Evolutionary conservation across 2,888 invertebrate species (phyloP).

Genomic region (Noctua pronuba): DNA sequence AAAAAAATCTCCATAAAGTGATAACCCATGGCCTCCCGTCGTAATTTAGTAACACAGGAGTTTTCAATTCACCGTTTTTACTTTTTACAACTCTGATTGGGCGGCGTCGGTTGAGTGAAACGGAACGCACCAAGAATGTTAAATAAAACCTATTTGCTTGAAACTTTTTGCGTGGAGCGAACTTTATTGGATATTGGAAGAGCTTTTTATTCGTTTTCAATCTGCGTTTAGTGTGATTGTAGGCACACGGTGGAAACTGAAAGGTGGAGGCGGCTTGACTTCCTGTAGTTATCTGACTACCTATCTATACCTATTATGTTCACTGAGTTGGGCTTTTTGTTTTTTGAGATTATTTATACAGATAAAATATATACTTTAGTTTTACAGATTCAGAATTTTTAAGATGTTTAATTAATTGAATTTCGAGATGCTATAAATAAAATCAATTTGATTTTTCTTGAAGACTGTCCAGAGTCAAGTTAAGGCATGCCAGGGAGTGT

Average conservation of each 20-base stretch:
- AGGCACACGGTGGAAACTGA: constrained; percentile 37
- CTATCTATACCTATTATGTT: neutral
- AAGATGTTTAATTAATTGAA: neutral
- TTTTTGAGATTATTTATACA: neutral
- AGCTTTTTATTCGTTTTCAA: constrained; percentile 75
- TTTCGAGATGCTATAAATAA: neutral
- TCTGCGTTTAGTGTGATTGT: constrained; percentile 71
- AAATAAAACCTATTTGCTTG: constrained; percentile 72
- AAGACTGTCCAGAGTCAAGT: neutral
- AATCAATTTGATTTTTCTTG: neutral
- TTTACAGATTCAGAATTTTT: neutral
- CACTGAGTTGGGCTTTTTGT: neutral
- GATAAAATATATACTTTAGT: neutral
- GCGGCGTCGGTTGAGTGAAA: constrained; percentile 66
- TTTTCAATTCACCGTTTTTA: constrained; percentile 64
- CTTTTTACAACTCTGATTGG: constrained; percentile 78
- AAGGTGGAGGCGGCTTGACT: constrained; percentile 27
- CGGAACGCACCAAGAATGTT: constrained; percentile 78
- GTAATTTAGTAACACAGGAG: constrained; percentile 39
- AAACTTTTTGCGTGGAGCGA: constrained; percentile 64
- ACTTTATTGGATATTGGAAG: constrained; percentile 75
- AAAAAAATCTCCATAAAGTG: constrained; percentile 11
- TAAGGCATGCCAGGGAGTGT: neutral
- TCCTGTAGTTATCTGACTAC: constrained; percentile 1
- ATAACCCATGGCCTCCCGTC: constrained; percentile 6